Percentiles rank a stretch among this genome's conserved stretches.
These are phyloP conservation scores for Martes flavigula DNA, from an alignment of 2,797 vertebrate species.

Conservation along the genomic window DNA sequence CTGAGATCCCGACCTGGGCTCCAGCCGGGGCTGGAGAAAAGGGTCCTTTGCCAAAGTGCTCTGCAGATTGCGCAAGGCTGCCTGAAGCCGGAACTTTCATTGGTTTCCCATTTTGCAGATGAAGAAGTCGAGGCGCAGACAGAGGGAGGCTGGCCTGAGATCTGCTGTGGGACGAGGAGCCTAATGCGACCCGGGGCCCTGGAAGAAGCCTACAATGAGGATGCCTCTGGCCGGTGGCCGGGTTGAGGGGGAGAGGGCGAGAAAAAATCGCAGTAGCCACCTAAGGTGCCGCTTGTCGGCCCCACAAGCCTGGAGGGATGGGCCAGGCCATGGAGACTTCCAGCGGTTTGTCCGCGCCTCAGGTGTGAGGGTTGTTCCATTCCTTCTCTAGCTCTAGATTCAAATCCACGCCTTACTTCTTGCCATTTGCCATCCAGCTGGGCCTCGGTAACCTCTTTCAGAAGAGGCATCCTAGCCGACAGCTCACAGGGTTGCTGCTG, in stretches of 20 bases:
- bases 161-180: background rate
- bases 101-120: background rate
- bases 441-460: background rate
- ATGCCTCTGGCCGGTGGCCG: too few species aligned
- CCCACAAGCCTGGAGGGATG: background rate
- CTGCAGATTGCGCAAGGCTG: background rate
- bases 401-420: background rate
- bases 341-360: background rate
- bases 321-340: background rate
- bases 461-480: background rate
- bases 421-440: too few species aligned
- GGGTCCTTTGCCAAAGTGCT: background rate
- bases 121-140: background rate
- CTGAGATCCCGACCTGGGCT: background rate
- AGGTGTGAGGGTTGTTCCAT: too few species aligned
- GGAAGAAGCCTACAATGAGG: background rate
- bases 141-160: background rate
- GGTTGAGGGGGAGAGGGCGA: background rate
- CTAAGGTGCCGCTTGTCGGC: accelerated
- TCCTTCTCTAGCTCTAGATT: background rate
- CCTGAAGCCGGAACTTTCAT: background rate
- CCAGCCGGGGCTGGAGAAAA: too few species aligned
- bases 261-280: background rate
- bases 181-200: background rate
- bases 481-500: background rate